A percentile compares a stretch with the other conserved stretches of the same genome.
Conservation (phyloP, 2,797 vertebrate genomes). For the Acanthis flammea region DNA sequence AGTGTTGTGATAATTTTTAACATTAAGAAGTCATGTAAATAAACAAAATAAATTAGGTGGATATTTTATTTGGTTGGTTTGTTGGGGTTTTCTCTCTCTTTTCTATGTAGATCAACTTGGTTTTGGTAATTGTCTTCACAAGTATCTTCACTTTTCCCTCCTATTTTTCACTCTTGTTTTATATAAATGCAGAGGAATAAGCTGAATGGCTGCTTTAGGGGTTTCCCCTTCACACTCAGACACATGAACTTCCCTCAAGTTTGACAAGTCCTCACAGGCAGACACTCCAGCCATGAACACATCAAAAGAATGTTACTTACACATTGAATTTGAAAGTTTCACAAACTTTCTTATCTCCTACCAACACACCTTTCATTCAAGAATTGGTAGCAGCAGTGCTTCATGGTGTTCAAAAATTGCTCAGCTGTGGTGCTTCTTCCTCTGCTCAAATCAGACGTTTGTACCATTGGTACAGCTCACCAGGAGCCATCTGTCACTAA, state of each 20-base stretch:
- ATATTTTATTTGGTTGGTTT: background rate
- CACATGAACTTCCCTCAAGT: background rate
- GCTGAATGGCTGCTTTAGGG: background rate
- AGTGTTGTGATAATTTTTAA: background rate
- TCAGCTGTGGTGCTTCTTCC: background rate
- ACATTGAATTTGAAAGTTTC: background rate
- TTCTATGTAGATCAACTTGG: background rate
- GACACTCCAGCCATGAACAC: background rate
- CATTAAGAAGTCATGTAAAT: background rate
- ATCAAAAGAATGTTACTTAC: background rate
- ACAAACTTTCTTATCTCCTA: background rate
- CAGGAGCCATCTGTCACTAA: background rate
- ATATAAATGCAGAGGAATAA: background rate
- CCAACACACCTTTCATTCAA: background rate
- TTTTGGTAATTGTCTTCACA: background rate
- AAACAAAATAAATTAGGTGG: background rate
- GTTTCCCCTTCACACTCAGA: background rate
- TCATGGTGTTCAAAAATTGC: background rate
- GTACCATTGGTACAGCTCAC: background rate
- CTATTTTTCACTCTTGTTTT: background rate
- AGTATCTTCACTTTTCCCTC: background rate
- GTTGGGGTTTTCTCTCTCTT: background rate
- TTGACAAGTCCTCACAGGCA: fast-evolving
- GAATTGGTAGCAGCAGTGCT: background rate
- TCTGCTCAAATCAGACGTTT: background rate